phyloP scores from a whole-genome alignment of 2,797 vertebrate species.

The Enteromius argenteus region DNA sequence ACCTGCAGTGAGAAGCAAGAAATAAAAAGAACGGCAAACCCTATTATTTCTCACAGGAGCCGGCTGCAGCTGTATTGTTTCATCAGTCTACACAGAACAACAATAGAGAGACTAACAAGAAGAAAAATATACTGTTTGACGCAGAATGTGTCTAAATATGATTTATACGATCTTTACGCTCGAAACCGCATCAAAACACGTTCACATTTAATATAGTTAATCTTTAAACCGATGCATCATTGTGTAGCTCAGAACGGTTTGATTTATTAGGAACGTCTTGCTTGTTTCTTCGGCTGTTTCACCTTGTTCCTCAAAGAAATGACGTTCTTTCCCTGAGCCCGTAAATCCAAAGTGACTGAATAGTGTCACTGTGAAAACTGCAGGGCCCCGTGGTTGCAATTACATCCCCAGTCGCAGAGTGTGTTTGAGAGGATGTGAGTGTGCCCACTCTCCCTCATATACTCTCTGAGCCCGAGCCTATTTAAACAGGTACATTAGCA shows the following conservation, averaged over 20 bases:
- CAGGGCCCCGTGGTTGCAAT: conserved; percentile 62
- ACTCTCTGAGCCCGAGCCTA: conserved; percentile 30
- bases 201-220: conserved; percentile 36
- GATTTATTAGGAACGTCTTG: conserved; percentile 44
- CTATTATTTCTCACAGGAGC: conserved; percentile 51
- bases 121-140: conserved; percentile 32
- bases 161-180: conserved; percentile 13
- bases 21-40: conserved; percentile 45
- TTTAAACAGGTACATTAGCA: conserved; percentile 47
- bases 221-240: conserved; percentile 36
- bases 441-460: conserved; percentile 56
- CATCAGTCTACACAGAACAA: conserved; percentile 56
- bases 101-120: conserved; percentile 22
- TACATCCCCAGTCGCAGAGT: conserved; percentile 55
- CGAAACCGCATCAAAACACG: background rate
- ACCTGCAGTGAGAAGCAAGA: conserved; percentile 51
- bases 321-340: conserved; percentile 6
- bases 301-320: conserved; percentile 40
- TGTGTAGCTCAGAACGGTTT: conserved; percentile 63
- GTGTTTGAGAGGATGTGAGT: conserved; percentile 48
- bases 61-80: conserved; percentile 55
- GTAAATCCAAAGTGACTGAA: conserved; percentile 74
- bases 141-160: conserved; percentile 56
- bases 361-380: conserved; percentile 68
- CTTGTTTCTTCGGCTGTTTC: conserved; percentile 17